These are phyloP conservation scores for Horisme vitalbata DNA, from an alignment of 2,888 invertebrate species.

Conservation along the genomic window DNA sequence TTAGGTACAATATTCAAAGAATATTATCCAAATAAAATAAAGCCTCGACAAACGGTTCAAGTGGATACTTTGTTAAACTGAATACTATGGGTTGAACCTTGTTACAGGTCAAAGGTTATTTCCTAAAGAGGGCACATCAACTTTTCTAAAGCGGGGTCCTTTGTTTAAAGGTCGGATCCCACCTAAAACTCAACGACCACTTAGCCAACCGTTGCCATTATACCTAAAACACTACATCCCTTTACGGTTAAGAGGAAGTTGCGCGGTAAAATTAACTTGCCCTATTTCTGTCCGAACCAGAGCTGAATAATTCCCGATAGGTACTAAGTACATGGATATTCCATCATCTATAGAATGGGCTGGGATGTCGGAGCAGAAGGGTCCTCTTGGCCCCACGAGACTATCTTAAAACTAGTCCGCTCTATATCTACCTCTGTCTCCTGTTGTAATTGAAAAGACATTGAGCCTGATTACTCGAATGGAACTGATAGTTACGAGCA, in stretches of 20 bases:
- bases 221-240: slow-evolving; percentile 38
- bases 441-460: slow-evolving; percentile 71
- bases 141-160: slow-evolving; percentile 37
- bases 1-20: slow-evolving; percentile 2
- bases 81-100: slow-evolving; percentile 22
- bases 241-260: slow-evolving; percentile 35
- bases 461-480: slow-evolving; percentile 63
- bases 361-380: slow-evolving; percentile 57
- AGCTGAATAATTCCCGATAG: slow-evolving; percentile 57
- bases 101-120: slow-evolving; percentile 34
- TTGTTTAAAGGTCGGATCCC: slow-evolving; percentile 42
- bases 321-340: slow-evolving; percentile 60
- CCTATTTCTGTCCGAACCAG: slow-evolving; percentile 61
- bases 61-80: slow-evolving; percentile 21
- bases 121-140: slow-evolving; percentile 34
- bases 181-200: slow-evolving; percentile 45
- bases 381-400: slow-evolving; percentile 59
- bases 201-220: slow-evolving; percentile 41
- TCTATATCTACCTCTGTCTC: slow-evolving; percentile 73
- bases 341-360: slow-evolving; percentile 68
- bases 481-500: slow-evolving; percentile 76
- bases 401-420: slow-evolving; percentile 65
- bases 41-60: slow-evolving; percentile 5
- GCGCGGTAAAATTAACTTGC: slow-evolving; percentile 50
- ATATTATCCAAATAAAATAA: slow-evolving; percentile 7